Evolutionary conservation across 2,113 vertebrate species (phyloP).

Genomic region (western clawed frog (Xenopus tropicalis)): UCB_Xtro_10.0 CM004443.2:179296001-179296500

Average conservation of each 20-base stretch:
- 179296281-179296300: no score
- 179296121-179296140: slow-evolving; percentile 26
- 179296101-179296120: slow-evolving; percentile 48
- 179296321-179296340: background rate
- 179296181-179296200: slow-evolving; percentile 9
- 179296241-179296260: background rate
- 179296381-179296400: no score
- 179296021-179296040: slow-evolving; percentile 79
- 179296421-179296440: no score
- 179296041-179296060: slow-evolving; percentile 79
- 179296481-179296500: no score
- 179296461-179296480: no score
- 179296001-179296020: slow-evolving; percentile 85
- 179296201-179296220: slow-evolving; percentile 8
- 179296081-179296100: slow-evolving; percentile 63
- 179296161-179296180: no score
- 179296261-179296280: background rate
- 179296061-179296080: slow-evolving; percentile 75
- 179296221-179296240: background rate
- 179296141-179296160: slow-evolving; percentile 34
- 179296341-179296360: no score
- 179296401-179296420: no score
- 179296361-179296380: no score
- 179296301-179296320: background rate
- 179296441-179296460: no score